Evolutionary conservation across 2,888 invertebrate species (phyloP).

Genomic region (Aethes cnicana): DNA sequence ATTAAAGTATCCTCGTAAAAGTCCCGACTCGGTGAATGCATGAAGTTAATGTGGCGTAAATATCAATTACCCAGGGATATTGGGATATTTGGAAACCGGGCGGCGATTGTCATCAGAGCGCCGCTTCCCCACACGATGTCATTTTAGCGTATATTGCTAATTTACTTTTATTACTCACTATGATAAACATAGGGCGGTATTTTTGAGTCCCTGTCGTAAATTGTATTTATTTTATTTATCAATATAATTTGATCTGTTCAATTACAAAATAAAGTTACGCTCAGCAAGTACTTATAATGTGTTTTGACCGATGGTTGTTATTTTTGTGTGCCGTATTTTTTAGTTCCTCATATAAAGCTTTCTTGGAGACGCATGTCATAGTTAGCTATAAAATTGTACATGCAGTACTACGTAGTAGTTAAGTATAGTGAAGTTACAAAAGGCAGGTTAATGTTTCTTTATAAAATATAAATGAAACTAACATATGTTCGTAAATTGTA

Average conservation of each 20-base stretch:
- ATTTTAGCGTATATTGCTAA: constrained; percentile 68
- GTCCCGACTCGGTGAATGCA: constrained; percentile 48
- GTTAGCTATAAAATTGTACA: too few species aligned
- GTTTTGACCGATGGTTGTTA: too few species aligned
- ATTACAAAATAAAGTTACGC: too few species aligned
- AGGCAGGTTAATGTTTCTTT: too few species aligned
- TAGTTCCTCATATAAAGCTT: too few species aligned
- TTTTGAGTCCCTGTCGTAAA: constrained; percentile 50
- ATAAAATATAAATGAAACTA: too few species aligned
- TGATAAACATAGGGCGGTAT: constrained; percentile 53
- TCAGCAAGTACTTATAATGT: too few species aligned
- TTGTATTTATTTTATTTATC: constrained; percentile 42
- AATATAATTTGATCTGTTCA: neutral
- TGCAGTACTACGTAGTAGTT: too few species aligned
- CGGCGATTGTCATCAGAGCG: constrained; percentile 58
- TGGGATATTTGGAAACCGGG: constrained; percentile 60
- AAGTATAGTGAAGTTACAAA: too few species aligned
- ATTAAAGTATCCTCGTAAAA: constrained; percentile 41
- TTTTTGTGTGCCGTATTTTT: too few species aligned
- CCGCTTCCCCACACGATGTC: constrained; percentile 51
- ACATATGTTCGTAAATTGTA: too few species aligned
- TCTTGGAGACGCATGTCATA: too few species aligned
- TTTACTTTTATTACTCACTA: constrained; percentile 70
- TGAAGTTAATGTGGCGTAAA: constrained; percentile 70
- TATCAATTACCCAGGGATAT: constrained; percentile 72